A percentile compares a stretch with the other conserved stretches of the same genome.
phyloP scores from a whole-genome alignment of 2,888 invertebrate genomes.

The Azorinus chamasolen region DNA sequence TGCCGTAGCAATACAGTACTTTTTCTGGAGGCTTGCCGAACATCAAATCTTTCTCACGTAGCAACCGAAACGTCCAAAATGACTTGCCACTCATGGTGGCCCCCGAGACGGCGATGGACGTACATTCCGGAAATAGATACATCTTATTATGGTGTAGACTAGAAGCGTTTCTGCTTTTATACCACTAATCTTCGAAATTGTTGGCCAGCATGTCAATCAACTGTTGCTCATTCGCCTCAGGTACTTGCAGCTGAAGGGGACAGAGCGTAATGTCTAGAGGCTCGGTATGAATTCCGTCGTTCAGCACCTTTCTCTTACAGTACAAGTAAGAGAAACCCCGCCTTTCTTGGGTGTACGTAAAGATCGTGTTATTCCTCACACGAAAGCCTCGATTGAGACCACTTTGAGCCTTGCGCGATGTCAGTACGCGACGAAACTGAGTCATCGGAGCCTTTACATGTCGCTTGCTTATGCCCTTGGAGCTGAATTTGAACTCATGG shows the following conservation, averaged over 20 bases:
- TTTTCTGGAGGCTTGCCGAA: slow-evolving; percentile 19
- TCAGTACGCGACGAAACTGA: slow-evolving; percentile 35
- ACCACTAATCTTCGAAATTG: slow-evolving; percentile 5
- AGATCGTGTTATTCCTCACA: slow-evolving; percentile 25
- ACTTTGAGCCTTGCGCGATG: slow-evolving; percentile 16
- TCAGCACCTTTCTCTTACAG: slow-evolving; percentile 42
- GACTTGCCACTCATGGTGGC: slow-evolving; percentile 21
- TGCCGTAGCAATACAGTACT: slow-evolving; percentile 37
- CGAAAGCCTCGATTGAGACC: slow-evolving; percentile 33
- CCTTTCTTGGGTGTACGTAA: slow-evolving; percentile 30
- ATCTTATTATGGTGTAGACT: not conserved
- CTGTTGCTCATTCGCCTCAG: slow-evolving; percentile 24
- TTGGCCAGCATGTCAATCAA: slow-evolving; percentile 21
- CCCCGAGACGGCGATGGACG: slow-evolving; percentile 27
- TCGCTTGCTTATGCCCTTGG: slow-evolving; percentile 44
- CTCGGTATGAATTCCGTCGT: slow-evolving; percentile 40
- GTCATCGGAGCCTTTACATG: slow-evolving; percentile 27
- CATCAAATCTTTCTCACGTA: slow-evolving; percentile 23
- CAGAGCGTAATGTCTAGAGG: slow-evolving; percentile 45
- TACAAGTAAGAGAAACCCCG: slow-evolving; percentile 48
- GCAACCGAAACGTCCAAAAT: slow-evolving; percentile 8
- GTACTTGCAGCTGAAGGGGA: slow-evolving; percentile 10
- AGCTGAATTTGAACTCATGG: slow-evolving; percentile 47
- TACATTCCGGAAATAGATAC: slow-evolving; percentile 39
- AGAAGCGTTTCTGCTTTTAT: no score